Base-by-base conservation (phyloP, 2,113 vertebrate species). In the Mugil cephalus region DNA sequence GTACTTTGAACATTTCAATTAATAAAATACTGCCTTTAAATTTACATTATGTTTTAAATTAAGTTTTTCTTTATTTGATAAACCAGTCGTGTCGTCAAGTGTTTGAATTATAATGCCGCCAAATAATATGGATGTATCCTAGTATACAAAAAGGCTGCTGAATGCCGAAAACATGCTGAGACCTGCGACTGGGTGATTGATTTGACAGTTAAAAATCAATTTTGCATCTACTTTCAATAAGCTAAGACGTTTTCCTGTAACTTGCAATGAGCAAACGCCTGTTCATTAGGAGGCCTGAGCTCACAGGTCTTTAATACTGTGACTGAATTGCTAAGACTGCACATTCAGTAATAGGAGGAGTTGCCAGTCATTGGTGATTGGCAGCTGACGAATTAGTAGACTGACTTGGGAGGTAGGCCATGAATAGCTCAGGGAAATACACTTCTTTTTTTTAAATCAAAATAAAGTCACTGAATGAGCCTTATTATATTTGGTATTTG, bases 321-420 rank as follows among this genome's bases (percentile, higher is more conserved):
- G 35, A 9, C 18, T 59, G 68, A 48, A 74, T 17, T 78, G 68
- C 83, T 70, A 58, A 67, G 45, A 75, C 56, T 61, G 58, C 78
- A 71, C 0, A 0, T 76, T 48, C 46, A 63, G 15, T 51, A 74
- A 72, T 58, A n/a, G 64, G 58, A 71, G 21, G 60, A 75, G 21
- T 80, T 53, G 46, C 58, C 13, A 19, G 24, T 61, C 40, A 48
- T 42, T 50, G 10, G 8, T 69, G 61, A 79, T 38, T 62, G 72
- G 38, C 67, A 73, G 13, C 9, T 50, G n/a, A 11, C 78, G 17
- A 77, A 77, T 79, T 71, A 85, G 74, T 36, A 65, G 48, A 84
- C 66, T 69, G 59, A 50, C 50, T 67, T 15, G 6, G 34, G 18
- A 4, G 24, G 18, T 8, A 43, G n/a, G 3, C 15, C 13, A 78